Conservation (phyloP, 2,113 vertebrate species). For the Collichthys lucidus region DNA sequence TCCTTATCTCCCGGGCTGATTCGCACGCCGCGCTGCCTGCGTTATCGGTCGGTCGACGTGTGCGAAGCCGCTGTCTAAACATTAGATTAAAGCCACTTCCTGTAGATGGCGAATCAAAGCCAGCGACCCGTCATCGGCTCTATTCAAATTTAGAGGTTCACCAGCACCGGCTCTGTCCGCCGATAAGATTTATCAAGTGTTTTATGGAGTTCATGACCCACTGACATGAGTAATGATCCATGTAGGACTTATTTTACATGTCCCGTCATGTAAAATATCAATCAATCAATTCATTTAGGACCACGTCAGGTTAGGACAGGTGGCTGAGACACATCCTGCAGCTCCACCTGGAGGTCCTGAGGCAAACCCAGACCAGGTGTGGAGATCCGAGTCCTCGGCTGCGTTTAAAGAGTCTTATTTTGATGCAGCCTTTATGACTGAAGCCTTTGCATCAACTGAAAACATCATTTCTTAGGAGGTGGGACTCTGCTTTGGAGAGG, state of each 20-base stretch:
- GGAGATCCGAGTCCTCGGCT: neutral
- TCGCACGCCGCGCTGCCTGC: neutral
- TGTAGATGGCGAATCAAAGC: slow-evolving; percentile 51
- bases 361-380: neutral
- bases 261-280: neutral
- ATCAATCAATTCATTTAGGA: neutral
- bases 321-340: neutral
- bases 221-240: slow-evolving; percentile 25
- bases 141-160: slow-evolving; percentile 38
- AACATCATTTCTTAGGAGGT: too few species aligned
- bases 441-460: too few species aligned
- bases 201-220: slow-evolving; percentile 9
- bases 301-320: neutral
- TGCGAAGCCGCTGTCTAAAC: slow-evolving; percentile 35
- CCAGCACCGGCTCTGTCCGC: neutral
- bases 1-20: slow-evolving; percentile 17
- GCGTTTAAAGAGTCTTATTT: too few species aligned
- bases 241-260: slow-evolving; percentile 12
- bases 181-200: slow-evolving; percentile 27
- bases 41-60: slow-evolving; percentile 26
- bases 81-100: slow-evolving; percentile 60
- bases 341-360: neutral
- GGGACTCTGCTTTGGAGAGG: too few species aligned
- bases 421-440: too few species aligned
- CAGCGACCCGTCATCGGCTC: neutral